phyloP scores from a whole-genome alignment of 92 coral and sea anemone genomes.

The Scolanthus callimorphus region DNA sequence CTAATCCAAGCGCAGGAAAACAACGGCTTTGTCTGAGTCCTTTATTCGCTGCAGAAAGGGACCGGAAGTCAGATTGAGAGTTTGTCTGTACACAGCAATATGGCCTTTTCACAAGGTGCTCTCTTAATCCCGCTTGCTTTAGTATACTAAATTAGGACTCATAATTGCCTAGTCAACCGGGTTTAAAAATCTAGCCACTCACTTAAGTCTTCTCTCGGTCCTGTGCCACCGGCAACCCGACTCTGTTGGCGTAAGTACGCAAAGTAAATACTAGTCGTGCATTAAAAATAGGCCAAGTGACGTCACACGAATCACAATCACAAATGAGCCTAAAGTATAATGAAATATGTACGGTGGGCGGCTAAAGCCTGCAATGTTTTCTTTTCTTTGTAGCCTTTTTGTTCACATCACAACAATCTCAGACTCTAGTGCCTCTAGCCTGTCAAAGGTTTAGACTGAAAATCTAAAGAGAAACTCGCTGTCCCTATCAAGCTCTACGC shows the following conservation, averaged over 20 bases:
- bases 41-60: slow-evolving; percentile 65
- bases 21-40: slow-evolving; percentile 72
- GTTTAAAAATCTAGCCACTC: neutral
- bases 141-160: neutral
- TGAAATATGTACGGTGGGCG: slow-evolving; percentile 22
- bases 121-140: neutral
- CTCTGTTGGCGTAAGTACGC: neutral
- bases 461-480: too few relatives aligned
- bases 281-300: slow-evolving; percentile 55
- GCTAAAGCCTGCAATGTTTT: slow-evolving; percentile 13
- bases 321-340: slow-evolving; percentile 53
- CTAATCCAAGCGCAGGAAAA: slow-evolving; percentile 59
- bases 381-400: slow-evolving; percentile 8
- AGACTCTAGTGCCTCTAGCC: neutral
- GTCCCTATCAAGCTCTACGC: slow-evolving; percentile 25
- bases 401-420: slow-evolving; percentile 2
- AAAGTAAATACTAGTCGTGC: neutral
- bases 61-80: slow-evolving; percentile 87
- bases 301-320: slow-evolving; percentile 57
- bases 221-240: too few relatives aligned
- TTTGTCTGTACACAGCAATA: slow-evolving; percentile 58
- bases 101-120: slow-evolving; percentile 49
- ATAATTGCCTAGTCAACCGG: neutral
- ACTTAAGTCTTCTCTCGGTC: too few relatives aligned
- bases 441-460: too few relatives aligned